Evolutionary conservation across 2,797 vertebrate species (phyloP).

Genomic region (Xiphorhynchus erythropygius): DNA sequence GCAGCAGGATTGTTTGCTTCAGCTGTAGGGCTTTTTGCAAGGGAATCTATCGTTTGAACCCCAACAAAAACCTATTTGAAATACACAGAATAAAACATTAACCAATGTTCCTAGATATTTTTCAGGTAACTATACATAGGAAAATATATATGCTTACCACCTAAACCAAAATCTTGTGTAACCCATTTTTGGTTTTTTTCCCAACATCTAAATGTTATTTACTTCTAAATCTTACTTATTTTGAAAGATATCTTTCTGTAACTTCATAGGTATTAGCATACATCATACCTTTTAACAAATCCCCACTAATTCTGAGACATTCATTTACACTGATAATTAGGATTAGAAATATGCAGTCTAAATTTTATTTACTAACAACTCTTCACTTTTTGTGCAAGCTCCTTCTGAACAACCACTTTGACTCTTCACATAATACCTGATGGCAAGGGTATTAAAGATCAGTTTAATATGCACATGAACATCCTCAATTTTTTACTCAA

Average conservation of each 20-base stretch:
- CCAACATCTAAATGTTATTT: neutral
- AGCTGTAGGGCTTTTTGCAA: too few relatives aligned
- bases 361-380: neutral
- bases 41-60: too few relatives aligned
- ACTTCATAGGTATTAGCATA: neutral
- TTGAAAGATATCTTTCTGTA: neutral
- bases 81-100: neutral
- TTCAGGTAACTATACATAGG: neutral
- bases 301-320: neutral
- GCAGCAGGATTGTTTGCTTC: too few relatives aligned
- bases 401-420: neutral
- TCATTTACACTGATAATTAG: neutral
- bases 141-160: neutral
- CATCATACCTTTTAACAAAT: neutral
- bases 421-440: neutral
- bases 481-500: neutral
- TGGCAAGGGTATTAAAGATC: neutral
- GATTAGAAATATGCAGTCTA: neutral
- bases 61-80: neutral
- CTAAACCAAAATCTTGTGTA: neutral
- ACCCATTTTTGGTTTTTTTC: neutral
- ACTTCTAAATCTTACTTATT: neutral
- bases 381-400: neutral
- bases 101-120: neutral
- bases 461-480: neutral